phyloP scores from a whole-genome alignment of 2,797 vertebrate species.

The Scarus forsteni region DNA sequence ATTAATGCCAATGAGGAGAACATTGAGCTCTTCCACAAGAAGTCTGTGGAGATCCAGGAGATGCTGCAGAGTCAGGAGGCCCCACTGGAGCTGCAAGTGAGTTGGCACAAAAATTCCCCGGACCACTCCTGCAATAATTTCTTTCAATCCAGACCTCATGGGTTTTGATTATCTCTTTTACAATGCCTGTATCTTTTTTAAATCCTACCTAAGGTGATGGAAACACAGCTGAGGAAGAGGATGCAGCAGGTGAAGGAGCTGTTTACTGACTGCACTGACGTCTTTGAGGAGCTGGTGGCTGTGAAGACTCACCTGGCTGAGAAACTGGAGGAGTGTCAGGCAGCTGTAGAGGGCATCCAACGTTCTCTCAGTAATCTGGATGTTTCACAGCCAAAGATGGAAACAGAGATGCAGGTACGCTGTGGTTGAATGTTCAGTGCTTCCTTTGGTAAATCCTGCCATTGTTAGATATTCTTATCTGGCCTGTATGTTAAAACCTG shows the following conservation, averaged over 20 bases:
- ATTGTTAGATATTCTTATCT: too few species aligned
- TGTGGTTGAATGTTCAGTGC: too few species aligned
- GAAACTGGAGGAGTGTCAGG: conserved; percentile 73
- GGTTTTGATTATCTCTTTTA: too few species aligned
- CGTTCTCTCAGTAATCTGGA: conserved; percentile 57
- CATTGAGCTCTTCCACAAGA: conserved; percentile 88
- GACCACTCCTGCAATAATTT: neutral
- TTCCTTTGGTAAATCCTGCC: too few species aligned
- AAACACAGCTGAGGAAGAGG: conserved; percentile 83
- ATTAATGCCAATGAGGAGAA: conserved; percentile 87
- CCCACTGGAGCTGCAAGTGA: conserved; percentile 94
- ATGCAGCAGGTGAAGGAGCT: conserved; percentile 86
- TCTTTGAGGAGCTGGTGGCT: conserved; percentile 82
- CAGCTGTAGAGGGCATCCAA: conserved; percentile 73
- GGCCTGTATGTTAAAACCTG: too few species aligned
- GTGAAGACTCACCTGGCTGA: conserved; percentile 80
- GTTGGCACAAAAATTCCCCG: neutral
- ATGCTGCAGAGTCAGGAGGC: conserved; percentile 90
- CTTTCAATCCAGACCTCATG: too few species aligned
- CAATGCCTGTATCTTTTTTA: neutral
- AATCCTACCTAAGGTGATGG: conserved; percentile 73
- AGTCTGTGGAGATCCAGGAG: conserved; percentile 89
- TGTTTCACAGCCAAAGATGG: conserved; percentile 50
- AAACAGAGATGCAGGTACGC: conserved; percentile 61
- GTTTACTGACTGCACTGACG: conserved; percentile 80